phyloP scores from a whole-genome alignment of 1,140 invertebrate species.

The Cyrtorhinus lividipennis region DNA sequence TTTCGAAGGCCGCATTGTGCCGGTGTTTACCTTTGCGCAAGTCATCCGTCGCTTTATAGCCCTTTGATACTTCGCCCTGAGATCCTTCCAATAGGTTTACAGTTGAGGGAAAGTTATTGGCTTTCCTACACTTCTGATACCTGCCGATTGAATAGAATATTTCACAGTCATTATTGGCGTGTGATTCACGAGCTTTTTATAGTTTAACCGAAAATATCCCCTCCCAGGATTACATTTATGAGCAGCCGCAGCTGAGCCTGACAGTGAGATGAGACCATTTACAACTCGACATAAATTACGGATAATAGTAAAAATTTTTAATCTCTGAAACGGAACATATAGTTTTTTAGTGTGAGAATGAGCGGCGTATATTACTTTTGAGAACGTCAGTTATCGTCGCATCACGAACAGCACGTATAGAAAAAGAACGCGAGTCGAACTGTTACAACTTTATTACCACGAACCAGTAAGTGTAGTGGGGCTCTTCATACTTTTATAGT shows the following conservation, averaged over 20 bases:
- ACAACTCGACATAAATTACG: slow-evolving; percentile 2
- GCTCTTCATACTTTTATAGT: neutral
- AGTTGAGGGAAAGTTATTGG: neutral
- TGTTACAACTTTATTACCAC: neutral
- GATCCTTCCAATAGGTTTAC: neutral
- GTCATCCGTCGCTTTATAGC: neutral
- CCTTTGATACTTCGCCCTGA: neutral
- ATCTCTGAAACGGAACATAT: neutral
- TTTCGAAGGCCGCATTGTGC: slow-evolving; percentile 1
- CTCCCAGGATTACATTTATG: neutral
- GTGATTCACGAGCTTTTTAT: slow-evolving; percentile 3
- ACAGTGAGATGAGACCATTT: neutral
- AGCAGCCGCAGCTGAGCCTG: neutral
- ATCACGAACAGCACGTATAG: neutral
- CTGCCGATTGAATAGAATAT: neutral
- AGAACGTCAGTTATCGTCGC: neutral
- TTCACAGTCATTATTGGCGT: slow-evolving; percentile 7
- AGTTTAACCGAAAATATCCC: slow-evolving; percentile 3
- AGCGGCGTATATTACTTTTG: neutral
- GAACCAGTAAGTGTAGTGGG: neutral
- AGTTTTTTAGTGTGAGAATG: slow-evolving; percentile 2
- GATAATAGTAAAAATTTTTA: slow-evolving; percentile 8
- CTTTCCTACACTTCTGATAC: neutral
- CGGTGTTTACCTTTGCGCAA: slow-evolving; percentile 4
- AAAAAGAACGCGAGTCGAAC: neutral